Evolutionary conservation across 1,140 invertebrate species (phyloP), one percentile per base, ranked within the genome.

Genomic region (Leguminivora glycinivorella): DNA sequence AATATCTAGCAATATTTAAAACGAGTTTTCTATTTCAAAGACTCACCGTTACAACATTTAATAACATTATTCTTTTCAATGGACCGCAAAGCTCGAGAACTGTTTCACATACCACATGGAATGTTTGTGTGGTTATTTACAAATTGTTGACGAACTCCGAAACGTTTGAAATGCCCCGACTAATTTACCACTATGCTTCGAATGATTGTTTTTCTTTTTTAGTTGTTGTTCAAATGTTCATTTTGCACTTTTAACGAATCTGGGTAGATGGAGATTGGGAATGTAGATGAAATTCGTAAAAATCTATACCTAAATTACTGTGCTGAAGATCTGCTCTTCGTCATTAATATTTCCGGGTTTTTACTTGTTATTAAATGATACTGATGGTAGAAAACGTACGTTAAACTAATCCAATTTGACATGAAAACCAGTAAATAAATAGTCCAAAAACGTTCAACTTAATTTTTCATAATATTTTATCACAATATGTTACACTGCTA

Each of bases 1-100:
- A 88, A 90, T 86, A 85, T 17, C 47, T 84, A 80, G 79, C 83
- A 83, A 87, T 73, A 84, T 88, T 88, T 82, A 78, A 71, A 71
- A 73, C 29, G 69, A 72, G 70, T 69, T 68, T 80, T 80, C 75
- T 68, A 75, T 83, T 83, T 82, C 78, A 80, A 82, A 84, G 79
- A 74, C 74, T 29, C 10, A 72, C 70, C 71, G 56, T 75, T 73
- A 72, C 67, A 74, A 78, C 72, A 67, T 63, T 72, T 66, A 75
- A 75, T 74, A 76, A 76, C 75, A 82, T 84, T 80, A 83, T 73
- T 86, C 74, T 83, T 83, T 73, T 78, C 78, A 78, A 81, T 81
- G 78, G 76, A 78, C 79, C 79, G 70, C 70, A 71, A 69, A 72
- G 40, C 25, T 68, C 31, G 60, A 70, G 63, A 71, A 73, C 72